These are phyloP conservation scores for Diabrotica balteata DNA, from an alignment of 2,888 invertebrate genomes.

Conservation along the genomic window DNA sequence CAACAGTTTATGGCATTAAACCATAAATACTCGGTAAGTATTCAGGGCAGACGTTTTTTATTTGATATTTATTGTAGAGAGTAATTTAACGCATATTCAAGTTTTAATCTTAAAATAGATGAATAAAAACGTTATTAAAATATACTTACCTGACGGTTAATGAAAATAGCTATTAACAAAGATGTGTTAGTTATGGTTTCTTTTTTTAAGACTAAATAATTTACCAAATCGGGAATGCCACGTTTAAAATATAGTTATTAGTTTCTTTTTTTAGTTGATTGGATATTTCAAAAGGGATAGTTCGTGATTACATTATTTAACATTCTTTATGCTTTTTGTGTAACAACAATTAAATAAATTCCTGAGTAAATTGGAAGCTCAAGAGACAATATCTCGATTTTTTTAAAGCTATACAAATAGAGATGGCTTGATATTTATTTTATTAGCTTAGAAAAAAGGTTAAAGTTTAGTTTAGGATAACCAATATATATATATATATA, in stretches of 20 bases:
- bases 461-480: too few species aligned
- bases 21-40: conserved; percentile 44
- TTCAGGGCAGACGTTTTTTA: conserved; percentile 21
- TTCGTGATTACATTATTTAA: conserved; percentile 21
- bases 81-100: conserved; percentile 42
- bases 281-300: conserved; percentile 3
- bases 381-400: too few species aligned
- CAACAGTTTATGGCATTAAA: conserved; percentile 1
- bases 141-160: conserved; percentile 29
- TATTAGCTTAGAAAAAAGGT: too few species aligned
- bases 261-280: conserved; percentile 23
- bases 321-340: conserved; percentile 14
- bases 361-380: not conserved
- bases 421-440: too few species aligned
- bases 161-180: conserved; percentile 26
- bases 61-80: conserved; percentile 34
- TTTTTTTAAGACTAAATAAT: conserved; percentile 22
- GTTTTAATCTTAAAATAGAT: conserved; percentile 36
- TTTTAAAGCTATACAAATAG: too few species aligned
- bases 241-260: conserved; percentile 27
- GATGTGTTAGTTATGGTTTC: conserved; percentile 28
- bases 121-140: conserved; percentile 39
- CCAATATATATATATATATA: too few species aligned
- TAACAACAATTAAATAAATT: not conserved
- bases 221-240: conserved; percentile 28